These are phyloP conservation scores for Paraplagusia blochii DNA, from an alignment of 2,113 vertebrate species.

Conservation along the genomic window DNA sequence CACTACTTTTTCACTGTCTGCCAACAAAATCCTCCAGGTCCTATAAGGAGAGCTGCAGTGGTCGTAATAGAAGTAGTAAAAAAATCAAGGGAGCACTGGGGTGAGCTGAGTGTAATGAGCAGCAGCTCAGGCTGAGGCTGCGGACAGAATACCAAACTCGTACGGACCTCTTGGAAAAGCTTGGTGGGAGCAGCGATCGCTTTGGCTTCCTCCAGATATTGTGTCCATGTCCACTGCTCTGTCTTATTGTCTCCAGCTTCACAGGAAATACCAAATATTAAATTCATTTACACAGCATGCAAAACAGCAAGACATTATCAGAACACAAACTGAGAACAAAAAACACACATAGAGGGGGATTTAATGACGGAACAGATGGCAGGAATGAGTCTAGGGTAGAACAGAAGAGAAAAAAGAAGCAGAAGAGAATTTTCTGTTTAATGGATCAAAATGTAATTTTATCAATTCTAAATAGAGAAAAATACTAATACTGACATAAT, in stretches of 20 bases:
- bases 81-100: not conserved
- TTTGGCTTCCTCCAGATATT: constrained; percentile 91
- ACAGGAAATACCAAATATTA: constrained; percentile 27
- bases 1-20: not conserved
- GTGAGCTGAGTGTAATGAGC: not conserved
- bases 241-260: constrained; percentile 82
- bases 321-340: not conserved
- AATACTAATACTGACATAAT: too few species aligned
- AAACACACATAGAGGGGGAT: not conserved
- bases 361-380: not conserved
- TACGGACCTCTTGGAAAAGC: constrained; percentile 91
- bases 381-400: not conserved
- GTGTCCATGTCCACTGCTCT: constrained; percentile 90
- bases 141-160: constrained; percentile 1
- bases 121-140: not conserved
- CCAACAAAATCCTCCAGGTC: not conserved
- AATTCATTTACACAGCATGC: not conserved
- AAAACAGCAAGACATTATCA: not conserved
- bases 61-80: constrained; percentile 12
- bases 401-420: too few species aligned
- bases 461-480: too few species aligned
- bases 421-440: not conserved
- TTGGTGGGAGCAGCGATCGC: constrained; percentile 85
- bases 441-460: not conserved
- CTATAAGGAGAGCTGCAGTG: constrained; percentile 5